Conservation (phyloP, 2,888 invertebrate species). For the Latrodectus elegans region DNA sequence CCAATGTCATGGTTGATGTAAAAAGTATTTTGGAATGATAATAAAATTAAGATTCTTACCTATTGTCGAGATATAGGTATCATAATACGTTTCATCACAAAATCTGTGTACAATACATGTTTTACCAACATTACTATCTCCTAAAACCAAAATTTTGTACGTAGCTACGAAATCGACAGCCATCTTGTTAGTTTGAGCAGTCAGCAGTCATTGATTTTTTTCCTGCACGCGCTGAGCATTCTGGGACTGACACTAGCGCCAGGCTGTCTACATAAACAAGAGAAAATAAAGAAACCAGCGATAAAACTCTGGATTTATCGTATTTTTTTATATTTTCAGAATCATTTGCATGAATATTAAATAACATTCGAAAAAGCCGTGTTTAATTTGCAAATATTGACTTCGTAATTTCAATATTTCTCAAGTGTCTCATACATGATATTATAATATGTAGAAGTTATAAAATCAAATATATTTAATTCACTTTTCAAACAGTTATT, state of each 20-base stretch:
- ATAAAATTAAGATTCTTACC: slow-evolving; percentile 79
- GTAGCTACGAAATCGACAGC: slow-evolving; percentile 68
- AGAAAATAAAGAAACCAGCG: neutral
- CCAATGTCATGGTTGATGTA: neutral
- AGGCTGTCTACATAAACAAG: slow-evolving; percentile 50
- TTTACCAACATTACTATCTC: slow-evolving; percentile 92
- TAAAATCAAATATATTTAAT: too few relatives aligned
- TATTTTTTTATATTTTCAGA: too few relatives aligned
- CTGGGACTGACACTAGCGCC: slow-evolving; percentile 50
- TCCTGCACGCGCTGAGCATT: slow-evolving; percentile 32
- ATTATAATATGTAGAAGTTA: too few relatives aligned
- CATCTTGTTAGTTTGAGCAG: slow-evolving; percentile 53
- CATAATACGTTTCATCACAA: slow-evolving; percentile 91
- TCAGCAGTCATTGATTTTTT: slow-evolving; percentile 41
- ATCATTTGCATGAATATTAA: too few relatives aligned
- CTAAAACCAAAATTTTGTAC: slow-evolving; percentile 86
- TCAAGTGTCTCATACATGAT: too few relatives aligned
- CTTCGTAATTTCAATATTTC: too few relatives aligned
- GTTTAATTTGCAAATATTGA: too few relatives aligned
- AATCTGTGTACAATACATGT: slow-evolving; percentile 92
- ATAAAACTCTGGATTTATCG: too few relatives aligned
- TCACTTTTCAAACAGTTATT: too few relatives aligned
- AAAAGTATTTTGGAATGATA: neutral
- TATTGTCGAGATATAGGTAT: slow-evolving; percentile 92
- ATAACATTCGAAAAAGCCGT: too few relatives aligned